phyloP scores from a whole-genome alignment of 1,140 invertebrate genomes.

The Drosophila ogumai region DNA sequence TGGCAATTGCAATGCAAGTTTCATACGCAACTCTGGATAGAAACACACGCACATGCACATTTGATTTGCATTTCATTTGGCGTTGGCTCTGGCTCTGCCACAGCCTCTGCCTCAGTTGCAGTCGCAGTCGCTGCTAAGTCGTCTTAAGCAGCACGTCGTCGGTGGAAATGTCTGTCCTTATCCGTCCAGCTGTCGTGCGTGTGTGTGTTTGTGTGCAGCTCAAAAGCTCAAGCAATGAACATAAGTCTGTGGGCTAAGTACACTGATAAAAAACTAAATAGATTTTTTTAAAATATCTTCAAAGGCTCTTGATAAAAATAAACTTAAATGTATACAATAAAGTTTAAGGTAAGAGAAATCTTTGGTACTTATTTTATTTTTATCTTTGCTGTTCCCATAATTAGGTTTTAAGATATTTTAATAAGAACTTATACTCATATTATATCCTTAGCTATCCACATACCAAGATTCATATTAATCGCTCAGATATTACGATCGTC shows the following conservation, averaged over 20 bases:
- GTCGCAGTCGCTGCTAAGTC: constrained; percentile 34
- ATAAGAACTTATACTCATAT: neutral
- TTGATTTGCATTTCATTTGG: constrained; percentile 78
- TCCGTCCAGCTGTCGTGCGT: constrained; percentile 12
- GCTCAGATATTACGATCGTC: neutral
- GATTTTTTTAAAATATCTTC: neutral
- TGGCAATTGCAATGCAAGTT: constrained; percentile 34
- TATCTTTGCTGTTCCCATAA: neutral
- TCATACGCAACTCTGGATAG: constrained; percentile 20
- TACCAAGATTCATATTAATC: neutral
- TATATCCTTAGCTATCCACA: neutral
- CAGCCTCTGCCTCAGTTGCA: constrained; percentile 9
- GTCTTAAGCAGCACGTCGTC: constrained; percentile 48
- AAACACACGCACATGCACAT: constrained; percentile 36
- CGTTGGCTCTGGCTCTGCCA: constrained; percentile 18
- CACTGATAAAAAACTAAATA: neutral
- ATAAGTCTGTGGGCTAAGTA: constrained; percentile 5
- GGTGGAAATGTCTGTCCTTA: constrained; percentile 17
- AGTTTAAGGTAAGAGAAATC: neutral
- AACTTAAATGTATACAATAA: no score
- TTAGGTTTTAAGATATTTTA: no score
- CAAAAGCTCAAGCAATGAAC: constrained; percentile 56
- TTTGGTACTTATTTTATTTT: neutral
- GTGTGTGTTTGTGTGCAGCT: constrained; percentile 39
- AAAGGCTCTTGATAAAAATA: neutral